Evolutionary conservation across 2,113 vertebrate species (phyloP), one percentile per base, ranked within the genome.

Genomic region (Amazona vittata): DNA sequence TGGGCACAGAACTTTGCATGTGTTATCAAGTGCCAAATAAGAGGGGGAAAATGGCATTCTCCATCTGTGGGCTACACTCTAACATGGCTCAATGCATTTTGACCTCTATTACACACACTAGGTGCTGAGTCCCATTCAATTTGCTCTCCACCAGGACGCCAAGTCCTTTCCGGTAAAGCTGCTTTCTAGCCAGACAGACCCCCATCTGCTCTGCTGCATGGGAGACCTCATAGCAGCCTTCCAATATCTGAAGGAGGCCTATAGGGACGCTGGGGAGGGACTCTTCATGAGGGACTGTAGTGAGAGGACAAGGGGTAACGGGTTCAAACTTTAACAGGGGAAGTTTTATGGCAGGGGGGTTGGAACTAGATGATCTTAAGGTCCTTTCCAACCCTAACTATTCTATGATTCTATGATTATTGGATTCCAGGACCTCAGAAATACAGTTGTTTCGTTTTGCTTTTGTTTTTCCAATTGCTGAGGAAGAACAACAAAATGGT

Each of bases 41-140:
- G 29, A 86, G n/a, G 17, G n/a, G 26, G 63, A 20, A 37, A 75
- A 43, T 0, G 0, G 21, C 35, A 22, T 55, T 55, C 18, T 49
- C 12, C 83, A 49, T 28, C 11, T 18, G 22, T 1, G 3, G 18
- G 43, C 43, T 52, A 39, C 13, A 35, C 37, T 10, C 33, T 39
- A 25, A 88, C 1, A 5, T 59, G 88, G 70, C 35, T 90, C 57
- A 39, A 3, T 46, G 52, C 4, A 0, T 79, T 83, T 18, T 76
- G 79, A 90, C 31, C 47, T 88, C 68, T 14, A 83, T 29, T 0
- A 0, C 39, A 55, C 39, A 55, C 47, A 43, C 3, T 7, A 22
- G 41, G 28, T 0, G 0, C 18, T 3, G 2, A 76, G 35, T n/a
- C 57, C 70, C 0, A 0, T 25, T 73, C 57, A 53, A 28, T 50